Evolutionary conservation across 2,113 vertebrate genomes (phyloP).

Genomic region (Eurypyga helias): DNA sequence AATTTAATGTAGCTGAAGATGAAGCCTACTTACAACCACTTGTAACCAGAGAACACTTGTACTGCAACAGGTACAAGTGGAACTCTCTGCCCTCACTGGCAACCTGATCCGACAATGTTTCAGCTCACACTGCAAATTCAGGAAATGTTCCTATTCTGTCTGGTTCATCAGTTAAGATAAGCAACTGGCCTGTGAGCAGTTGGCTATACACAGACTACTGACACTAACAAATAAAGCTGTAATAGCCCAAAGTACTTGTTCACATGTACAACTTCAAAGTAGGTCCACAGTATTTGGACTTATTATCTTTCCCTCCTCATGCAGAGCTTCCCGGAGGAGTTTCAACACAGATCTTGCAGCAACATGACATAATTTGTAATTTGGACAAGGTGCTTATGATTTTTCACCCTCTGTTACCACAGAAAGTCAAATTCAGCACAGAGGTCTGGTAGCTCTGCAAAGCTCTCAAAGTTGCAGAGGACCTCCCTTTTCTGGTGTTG

Average conservation of each 20-base stretch:
- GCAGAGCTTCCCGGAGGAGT: neutral
- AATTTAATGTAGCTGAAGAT: neutral
- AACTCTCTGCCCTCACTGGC: neutral
- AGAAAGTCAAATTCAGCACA: neutral
- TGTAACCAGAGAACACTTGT: neutral
- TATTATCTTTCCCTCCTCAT: neutral
- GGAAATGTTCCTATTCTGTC: neutral
- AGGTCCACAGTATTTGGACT: neutral
- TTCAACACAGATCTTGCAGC: neutral
- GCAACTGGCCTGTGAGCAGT: neutral
- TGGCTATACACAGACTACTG: neutral
- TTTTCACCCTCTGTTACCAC: neutral
- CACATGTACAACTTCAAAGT: neutral
- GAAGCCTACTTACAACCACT: neutral
- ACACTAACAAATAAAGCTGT: neutral
- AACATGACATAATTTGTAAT: neutral
- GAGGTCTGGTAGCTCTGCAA: neutral
- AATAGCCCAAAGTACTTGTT: neutral
- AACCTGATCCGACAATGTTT: neutral
- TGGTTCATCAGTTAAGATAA: neutral
- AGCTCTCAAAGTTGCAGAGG: neutral
- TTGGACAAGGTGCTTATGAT: no score
- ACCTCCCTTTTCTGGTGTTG: neutral
- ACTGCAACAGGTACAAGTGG: neutral
- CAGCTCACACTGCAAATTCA: neutral